Evolutionary conservation across 2,888 invertebrate species (phyloP).

Genomic region (Oxytorus armatus): DNA sequence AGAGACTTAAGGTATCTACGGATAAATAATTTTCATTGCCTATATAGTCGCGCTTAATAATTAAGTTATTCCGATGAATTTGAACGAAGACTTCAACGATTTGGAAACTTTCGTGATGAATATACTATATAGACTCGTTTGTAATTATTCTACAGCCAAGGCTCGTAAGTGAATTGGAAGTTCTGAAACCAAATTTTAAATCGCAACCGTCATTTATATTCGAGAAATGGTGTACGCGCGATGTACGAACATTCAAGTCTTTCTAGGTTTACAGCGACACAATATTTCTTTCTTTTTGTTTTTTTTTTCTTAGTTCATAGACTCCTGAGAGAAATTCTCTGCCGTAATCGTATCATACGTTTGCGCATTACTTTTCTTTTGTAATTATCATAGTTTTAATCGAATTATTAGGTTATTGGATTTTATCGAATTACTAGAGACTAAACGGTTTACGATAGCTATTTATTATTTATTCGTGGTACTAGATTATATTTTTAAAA

Average conservation of each 20-base stretch:
- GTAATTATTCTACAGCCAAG: constrained; percentile 33
- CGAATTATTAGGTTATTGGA: constrained; percentile 58
- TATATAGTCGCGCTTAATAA: constrained; percentile 17
- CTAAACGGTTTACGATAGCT: constrained; percentile 47
- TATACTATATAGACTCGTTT: constrained; percentile 48
- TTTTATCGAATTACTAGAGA: constrained; percentile 58
- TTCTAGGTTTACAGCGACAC: constrained; percentile 31
- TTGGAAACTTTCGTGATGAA: constrained; percentile 46
- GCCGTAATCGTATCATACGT: constrained; percentile 35
- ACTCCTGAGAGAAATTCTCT: constrained; percentile 34
- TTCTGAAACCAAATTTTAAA: constrained; percentile 40
- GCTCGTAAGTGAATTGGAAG: constrained; percentile 38
- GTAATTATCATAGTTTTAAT: constrained; percentile 62
- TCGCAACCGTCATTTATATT: neutral
- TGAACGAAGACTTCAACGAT: constrained; percentile 31
- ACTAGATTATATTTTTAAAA: constrained; percentile 41
- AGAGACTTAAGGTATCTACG: constrained; percentile 41
- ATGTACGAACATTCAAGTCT: constrained; percentile 40
- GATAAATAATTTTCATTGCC: constrained; percentile 58
- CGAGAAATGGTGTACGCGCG: neutral
- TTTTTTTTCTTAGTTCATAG: constrained; percentile 28
- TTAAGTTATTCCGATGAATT: constrained; percentile 32
- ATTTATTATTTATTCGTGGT: constrained; percentile 71
- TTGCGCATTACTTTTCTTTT: constrained; percentile 48
- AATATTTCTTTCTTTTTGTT: constrained; percentile 24